Evolutionary conservation across 2,113 vertebrate genomes (phyloP).

Genomic region (Gavialis gangeticus): DNA sequence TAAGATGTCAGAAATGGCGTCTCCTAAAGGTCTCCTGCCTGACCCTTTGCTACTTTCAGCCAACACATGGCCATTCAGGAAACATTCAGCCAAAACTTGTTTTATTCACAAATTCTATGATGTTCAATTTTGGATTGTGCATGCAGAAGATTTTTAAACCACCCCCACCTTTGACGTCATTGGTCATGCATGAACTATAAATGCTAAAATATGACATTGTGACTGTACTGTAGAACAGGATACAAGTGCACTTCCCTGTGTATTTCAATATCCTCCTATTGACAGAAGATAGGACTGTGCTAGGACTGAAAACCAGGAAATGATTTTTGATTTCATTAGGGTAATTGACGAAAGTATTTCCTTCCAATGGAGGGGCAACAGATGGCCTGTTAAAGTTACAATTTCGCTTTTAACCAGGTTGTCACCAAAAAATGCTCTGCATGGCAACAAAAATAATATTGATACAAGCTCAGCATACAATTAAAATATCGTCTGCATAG

Average conservation of each 20-base stretch:
- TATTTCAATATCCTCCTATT: slow-evolving; percentile 91
- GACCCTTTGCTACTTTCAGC: not conserved
- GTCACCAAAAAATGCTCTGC: slow-evolving; percentile 43
- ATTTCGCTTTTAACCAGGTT: slow-evolving; percentile 63
- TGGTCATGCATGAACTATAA: slow-evolving; percentile 58
- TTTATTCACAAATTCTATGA: slow-evolving; percentile 51
- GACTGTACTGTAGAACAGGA: slow-evolving; percentile 34
- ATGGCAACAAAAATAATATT: slow-evolving; percentile 72
- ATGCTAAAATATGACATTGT: slow-evolving; percentile 48
- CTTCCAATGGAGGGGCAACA: slow-evolving; percentile 74
- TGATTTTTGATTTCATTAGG: slow-evolving; percentile 89
- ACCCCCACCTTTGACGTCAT: slow-evolving; percentile 65
- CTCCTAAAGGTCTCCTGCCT: not conserved
- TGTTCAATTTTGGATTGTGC: slow-evolving; percentile 48
- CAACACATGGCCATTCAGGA: not conserved
- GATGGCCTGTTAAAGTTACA: slow-evolving; percentile 77
- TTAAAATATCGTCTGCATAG: slow-evolving; percentile 53
- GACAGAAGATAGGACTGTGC: slow-evolving; percentile 87
- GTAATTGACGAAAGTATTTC: slow-evolving; percentile 74
- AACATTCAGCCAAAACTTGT: not conserved
- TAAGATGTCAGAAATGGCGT: not conserved
- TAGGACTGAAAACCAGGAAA: slow-evolving; percentile 85
- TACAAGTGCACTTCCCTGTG: slow-evolving; percentile 66
- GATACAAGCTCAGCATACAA: slow-evolving; percentile 68
- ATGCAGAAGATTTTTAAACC: slow-evolving; percentile 35